These are phyloP conservation scores for Carcharodon carcharias DNA, from an alignment of 2,797 vertebrate genomes.

Conservation along the genomic window DNA sequence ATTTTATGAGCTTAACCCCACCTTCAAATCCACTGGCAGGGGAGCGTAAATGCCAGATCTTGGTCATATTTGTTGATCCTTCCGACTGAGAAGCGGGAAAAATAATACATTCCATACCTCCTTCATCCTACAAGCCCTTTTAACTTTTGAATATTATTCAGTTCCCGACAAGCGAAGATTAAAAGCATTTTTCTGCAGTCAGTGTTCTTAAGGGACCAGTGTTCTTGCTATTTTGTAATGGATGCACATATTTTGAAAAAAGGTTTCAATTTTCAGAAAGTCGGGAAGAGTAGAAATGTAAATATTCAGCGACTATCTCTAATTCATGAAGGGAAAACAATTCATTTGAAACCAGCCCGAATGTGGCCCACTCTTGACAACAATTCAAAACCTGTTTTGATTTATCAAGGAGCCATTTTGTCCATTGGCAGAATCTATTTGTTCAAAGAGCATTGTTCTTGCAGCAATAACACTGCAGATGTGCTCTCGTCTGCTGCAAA, in stretches of 20 bases:
- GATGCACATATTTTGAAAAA: slow-evolving; percentile 8
- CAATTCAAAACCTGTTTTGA: slow-evolving; percentile 74
- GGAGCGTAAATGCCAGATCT: background rate
- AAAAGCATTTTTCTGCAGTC: slow-evolving; percentile 5
- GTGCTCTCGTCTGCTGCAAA: slow-evolving; percentile 66
- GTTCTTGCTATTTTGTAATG: background rate
- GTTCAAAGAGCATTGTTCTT: slow-evolving; percentile 71
- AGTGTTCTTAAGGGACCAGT: background rate
- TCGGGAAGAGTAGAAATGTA: background rate
- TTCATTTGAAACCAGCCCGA: slow-evolving; percentile 44
- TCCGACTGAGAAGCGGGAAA: background rate
- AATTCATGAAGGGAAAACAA: slow-evolving; percentile 21
- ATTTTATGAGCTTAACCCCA: background rate
- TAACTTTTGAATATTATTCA: background rate
- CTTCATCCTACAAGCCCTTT: background rate
- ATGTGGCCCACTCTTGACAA: slow-evolving; percentile 67
- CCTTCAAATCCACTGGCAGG: background rate
- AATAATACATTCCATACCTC: background rate
- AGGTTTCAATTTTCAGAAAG: background rate
- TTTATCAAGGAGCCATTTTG: slow-evolving; percentile 74
- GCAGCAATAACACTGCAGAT: slow-evolving; percentile 60
- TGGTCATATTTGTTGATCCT: background rate
- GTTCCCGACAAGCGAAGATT: background rate
- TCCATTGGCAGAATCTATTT: slow-evolving; percentile 72
- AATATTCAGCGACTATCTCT: background rate